Evolutionary conservation across 2,797 vertebrate genomes (phyloP).

Genomic region (Pseudochirops corinnae): DNA sequence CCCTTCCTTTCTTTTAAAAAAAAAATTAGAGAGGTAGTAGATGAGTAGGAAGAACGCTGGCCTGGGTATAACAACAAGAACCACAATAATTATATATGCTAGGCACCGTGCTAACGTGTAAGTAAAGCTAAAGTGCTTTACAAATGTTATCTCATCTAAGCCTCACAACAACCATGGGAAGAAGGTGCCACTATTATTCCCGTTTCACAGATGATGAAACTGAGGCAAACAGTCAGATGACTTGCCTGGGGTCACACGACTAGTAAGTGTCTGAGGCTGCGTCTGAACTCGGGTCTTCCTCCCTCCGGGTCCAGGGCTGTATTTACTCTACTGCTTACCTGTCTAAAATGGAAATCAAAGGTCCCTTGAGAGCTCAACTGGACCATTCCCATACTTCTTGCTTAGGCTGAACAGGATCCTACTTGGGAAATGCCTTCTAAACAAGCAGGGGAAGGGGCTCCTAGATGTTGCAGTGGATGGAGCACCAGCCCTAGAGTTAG

Average conservation of each 20-base stretch:
- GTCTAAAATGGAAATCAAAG: background rate
- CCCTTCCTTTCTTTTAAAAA: too few species aligned
- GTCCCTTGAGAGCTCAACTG: background rate
- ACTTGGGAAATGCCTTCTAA: background rate
- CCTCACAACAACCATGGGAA: background rate
- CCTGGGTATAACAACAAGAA: background rate
- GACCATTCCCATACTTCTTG: background rate
- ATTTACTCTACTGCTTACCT: background rate
- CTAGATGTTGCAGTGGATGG: background rate
- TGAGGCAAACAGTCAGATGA: background rate
- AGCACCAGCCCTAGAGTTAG: background rate
- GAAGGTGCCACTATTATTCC: background rate
- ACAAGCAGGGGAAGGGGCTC: background rate
- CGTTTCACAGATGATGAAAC: background rate
- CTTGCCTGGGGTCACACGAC: background rate
- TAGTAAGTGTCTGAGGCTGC: background rate
- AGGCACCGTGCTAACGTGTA: background rate
- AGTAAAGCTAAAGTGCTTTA: background rate
- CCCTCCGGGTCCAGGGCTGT: background rate
- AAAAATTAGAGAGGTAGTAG: background rate
- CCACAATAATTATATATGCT: background rate
- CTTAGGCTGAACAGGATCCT: background rate
- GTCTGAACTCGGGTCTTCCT: background rate
- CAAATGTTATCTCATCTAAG: background rate
- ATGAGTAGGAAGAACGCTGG: background rate